Evolutionary conservation across 1,140 invertebrate genomes (phyloP), one percentile per base, ranked within the genome.

Genomic region (Telenomus remus): DNA sequence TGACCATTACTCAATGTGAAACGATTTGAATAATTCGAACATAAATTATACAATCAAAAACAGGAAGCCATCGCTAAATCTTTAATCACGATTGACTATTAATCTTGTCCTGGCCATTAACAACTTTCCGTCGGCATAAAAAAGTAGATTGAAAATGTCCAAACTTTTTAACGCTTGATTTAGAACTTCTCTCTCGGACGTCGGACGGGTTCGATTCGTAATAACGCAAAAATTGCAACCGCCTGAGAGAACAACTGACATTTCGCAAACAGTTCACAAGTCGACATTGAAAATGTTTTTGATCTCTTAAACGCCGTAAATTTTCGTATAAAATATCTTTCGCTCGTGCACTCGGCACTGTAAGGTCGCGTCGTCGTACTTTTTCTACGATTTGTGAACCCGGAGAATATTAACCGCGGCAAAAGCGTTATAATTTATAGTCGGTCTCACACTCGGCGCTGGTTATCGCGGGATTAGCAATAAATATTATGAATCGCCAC

Each of bases 401-500:
- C 35, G 50, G 60, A 54, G 70, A 73, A 65, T 73, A 73, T 73
- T 73, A 73, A 60, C 71, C 61, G 19, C 19, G 48, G 54, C 60
- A 51, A 72, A n/a, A 27, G 60, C 54, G 48, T 53, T 51, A 72
- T 59, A 72, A 72, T 72, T 72, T 64, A 72, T 72, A 53, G 54
- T 42, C 39, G 47, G 49, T 64, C 59, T 47, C 46, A 46, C 59
- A 72, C 69, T 49, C 56, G 56, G 50, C 50, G 70, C 10, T 59
- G 57, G 53, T 76, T 69, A 76, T 69, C 65, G 59, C 47, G 46
- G 65, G 64, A 75, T 75, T 75, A 69, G 64, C 64, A 64, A 75
- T 75, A 75, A 75, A 75, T 75, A 76, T 64, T 69, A 65, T 65
- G 72, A 76, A 76, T 74, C 59, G 65, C 65, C 6, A 65, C 53